Base-by-base conservation (phyloP, 1,140 invertebrate genomes). In the Melipona quadrifasciata region DNA sequence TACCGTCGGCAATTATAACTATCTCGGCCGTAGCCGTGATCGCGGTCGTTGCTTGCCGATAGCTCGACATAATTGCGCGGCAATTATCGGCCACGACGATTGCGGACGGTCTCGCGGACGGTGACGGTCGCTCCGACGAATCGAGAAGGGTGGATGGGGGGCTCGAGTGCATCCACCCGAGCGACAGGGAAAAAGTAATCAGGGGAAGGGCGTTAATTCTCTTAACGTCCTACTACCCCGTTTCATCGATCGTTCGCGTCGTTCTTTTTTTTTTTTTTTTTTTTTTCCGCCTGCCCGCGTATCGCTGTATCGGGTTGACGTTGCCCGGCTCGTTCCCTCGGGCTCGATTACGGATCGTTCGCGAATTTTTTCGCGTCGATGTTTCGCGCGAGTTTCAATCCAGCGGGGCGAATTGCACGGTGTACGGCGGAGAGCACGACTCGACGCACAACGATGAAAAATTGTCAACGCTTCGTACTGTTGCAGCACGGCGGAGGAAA, bases 1-100 rank as follows among this genome's bases (percentile, higher is more conserved):
- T 55, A 65, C 55, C 51, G 67, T n/a, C 76, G 73, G 39, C 53
- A 86, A 86, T 84, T 86, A 84, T 74, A 84, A 84, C 67, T 77
- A 82, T 77, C 84, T 58, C 57, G 21, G 71, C 31, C 6, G 6
- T 2, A 53, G 73, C 16, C 21, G 53, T 55, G 8, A 27, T 19
- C 17, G 24, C 4, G 19, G 19, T 53, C 27, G 72, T 71, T 55
- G 14, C 64, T 71, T 53, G 61, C 21, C 82, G 84, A 85, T 86
- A 85, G 86, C 87, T 84, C 82, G 87, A 88, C 87, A 87, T 90
- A 90, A 90, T 90, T 87, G 87, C 83, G 31, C 64, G 71, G 81
- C 87, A 90, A 90, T 90, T 88, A 86, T 85, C 84, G 65, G 74
- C 72, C 10, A 72, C 27, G 39, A 55, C 81, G 21, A 86, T 84